Conservation (phyloP, 2,113 vertebrate genomes). For the Bettongia penicillata region DNA sequence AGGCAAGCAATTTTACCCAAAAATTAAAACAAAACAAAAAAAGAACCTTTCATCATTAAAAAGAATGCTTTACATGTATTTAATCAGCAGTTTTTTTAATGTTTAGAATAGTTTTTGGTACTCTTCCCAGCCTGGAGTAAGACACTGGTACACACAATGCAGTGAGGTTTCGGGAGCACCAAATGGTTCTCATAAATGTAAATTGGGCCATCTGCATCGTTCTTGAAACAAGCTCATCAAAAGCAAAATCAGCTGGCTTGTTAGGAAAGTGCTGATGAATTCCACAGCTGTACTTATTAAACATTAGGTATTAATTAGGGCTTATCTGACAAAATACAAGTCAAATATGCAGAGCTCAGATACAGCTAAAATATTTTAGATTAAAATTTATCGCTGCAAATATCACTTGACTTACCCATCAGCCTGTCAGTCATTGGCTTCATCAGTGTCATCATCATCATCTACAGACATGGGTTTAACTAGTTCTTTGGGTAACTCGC, state of each 20-base stretch:
- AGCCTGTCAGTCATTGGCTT: conserved; percentile 44
- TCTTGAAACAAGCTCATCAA: conserved; percentile 67
- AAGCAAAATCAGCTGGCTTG: conserved; percentile 52
- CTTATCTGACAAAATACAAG: conserved; percentile 70
- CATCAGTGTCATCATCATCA: conserved; percentile 57
- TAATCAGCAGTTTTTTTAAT: conserved; percentile 58
- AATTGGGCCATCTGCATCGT: conserved; percentile 53
- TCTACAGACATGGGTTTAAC: conserved; percentile 58
- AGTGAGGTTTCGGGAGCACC: conserved; percentile 31
- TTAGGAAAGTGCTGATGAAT: conserved; percentile 65
- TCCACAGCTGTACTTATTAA: conserved; percentile 65
- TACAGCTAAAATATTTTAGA: conserved; percentile 69
- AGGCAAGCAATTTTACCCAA: conserved; percentile 28
- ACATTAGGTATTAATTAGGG: conserved; percentile 69
- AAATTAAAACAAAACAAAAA: conserved; percentile 44
- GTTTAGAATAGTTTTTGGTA: conserved; percentile 67
- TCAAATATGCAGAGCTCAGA: conserved; percentile 66
- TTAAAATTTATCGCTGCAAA: conserved; percentile 60
- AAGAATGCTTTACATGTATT: conserved; percentile 51
- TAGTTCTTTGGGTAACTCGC: conserved; percentile 46
- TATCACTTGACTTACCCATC: conserved; percentile 57
- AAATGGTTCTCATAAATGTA: conserved; percentile 63
- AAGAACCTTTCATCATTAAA: background rate
- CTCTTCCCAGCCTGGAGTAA: conserved; percentile 28
- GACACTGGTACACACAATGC: conserved; percentile 66